phyloP scores from a whole-genome alignment of 2,113 vertebrate species.

The Bombycilla garrulus region DNA sequence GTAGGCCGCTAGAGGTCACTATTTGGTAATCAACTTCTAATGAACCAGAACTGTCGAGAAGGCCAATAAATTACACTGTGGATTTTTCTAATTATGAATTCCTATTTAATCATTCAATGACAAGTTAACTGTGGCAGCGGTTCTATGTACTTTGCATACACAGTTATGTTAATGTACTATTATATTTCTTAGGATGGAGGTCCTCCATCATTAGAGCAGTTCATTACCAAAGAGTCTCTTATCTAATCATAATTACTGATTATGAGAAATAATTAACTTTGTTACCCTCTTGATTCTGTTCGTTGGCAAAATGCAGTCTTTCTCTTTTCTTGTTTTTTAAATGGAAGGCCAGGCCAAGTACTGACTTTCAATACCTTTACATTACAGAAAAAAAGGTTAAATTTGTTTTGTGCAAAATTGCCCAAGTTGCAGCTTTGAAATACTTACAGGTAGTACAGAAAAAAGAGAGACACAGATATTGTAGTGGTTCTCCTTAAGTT shows the following conservation, averaged over 20 bases:
- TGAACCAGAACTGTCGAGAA: conserved; percentile 87
- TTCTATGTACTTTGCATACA: conserved; percentile 79
- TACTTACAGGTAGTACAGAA: background rate
- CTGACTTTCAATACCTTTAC: background rate
- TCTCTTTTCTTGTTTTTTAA: background rate
- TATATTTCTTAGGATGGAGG: conserved; percentile 81
- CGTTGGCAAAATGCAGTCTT: conserved; percentile 38
- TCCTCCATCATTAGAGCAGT: conserved; percentile 86
- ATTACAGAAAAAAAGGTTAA: background rate
- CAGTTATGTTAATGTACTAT: conserved; percentile 87
- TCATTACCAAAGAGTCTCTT: conserved; percentile 84
- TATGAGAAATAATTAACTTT: conserved; percentile 90
- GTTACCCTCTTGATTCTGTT: conserved; percentile 71
- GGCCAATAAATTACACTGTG: conserved; percentile 88
- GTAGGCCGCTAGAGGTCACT: conserved; percentile 89
- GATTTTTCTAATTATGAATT: conserved; percentile 95
- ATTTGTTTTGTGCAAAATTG: background rate
- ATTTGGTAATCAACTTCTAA: conserved; percentile 90
- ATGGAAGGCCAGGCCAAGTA: background rate
- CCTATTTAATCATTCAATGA: conserved; percentile 94
- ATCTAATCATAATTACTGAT: conserved; percentile 93
- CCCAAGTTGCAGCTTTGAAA: background rate
- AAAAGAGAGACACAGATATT: background rate
- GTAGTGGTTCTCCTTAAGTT: background rate
- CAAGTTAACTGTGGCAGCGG: conserved; percentile 79